Evolutionary conservation across 2,113 vertebrate species (phyloP), one percentile per base, ranked within the genome.

Genomic region (Pollimyrus isidori): DNA sequence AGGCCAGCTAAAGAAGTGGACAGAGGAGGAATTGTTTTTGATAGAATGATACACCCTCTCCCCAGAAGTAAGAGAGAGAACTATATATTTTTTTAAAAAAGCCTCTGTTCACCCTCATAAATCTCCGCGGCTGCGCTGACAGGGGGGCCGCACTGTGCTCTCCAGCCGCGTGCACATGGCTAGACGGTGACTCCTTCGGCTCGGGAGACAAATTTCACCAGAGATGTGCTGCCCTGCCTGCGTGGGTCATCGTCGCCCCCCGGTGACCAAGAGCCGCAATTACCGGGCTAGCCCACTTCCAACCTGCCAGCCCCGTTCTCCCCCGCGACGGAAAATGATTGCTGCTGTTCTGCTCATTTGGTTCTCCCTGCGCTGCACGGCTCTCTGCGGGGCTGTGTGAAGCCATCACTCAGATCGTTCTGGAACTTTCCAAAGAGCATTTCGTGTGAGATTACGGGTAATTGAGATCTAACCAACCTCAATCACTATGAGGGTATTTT

Each of bases 181-280:
- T 87, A 19, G 52, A 45, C 58, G 9, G 13, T 89, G 89, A 89
- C 56, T 89, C 62, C 42, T 39, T 82, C 3, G 88, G 62, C 88
- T 45, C 11, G 15, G 88, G 69, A 82, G 88, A n/a, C 15, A 21
- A 52, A 45, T 87, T 87, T 56, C 56, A 87, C 23, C 49, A 26
- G 87, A 88, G 58, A 69, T 13, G 13, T 53, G 50, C 56, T 49
- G 65, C 39, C 30, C 39, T 86, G 13, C 7, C 30, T 83, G 46
- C 62, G 26, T n/a, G 73, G 45, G 26, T 30, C 73, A 89, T 88
- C 39, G n/a, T 76, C 88, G 88, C 92, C 92, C 91, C 89, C 92
- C 69, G 4, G 90, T 93, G 92, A 87, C 89, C 1, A 1, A 84
- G 26, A 56, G 73, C 17, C 39, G 48, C 88, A n/a, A 35, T 50